Evolutionary conservation across 2,797 vertebrate genomes (phyloP), one percentile per base, ranked within the genome.

Genomic region (Tokudaia tokunoshimensis): DNA sequence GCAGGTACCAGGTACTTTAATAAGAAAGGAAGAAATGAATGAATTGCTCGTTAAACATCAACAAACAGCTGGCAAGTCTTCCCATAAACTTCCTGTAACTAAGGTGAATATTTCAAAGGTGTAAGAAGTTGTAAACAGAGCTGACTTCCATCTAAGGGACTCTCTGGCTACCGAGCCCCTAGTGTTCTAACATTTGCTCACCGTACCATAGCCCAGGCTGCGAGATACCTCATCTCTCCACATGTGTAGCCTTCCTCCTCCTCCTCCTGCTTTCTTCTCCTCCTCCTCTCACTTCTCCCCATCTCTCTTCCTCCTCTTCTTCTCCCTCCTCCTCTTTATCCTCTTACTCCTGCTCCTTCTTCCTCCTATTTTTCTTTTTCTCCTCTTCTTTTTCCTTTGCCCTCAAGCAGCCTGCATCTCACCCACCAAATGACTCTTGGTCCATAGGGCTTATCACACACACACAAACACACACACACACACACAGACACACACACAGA

Each of bases 1-100:
- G 57, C 6, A 22, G 57, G 31, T 84, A 52, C 50, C 63, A 84
- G 22, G 70, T 91, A 59, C 11, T 91, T 22, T 34, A 34, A 19
- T 1, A 52, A 34, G 47, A 9, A 34, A 19, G 14, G 12, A 34
- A 55, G 11, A 22, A n/a, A 37, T 4, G 52, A 17, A 44, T 26
- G 7, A 63, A 63, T 59, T 92, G 50, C n/a, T 91, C 47, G 37
- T 91, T 92, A 70, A 41, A 41, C 34, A 47, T 52, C 85, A 95
- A 31, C 20, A 88, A 14, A 65, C 65, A 34, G 55, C 29, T 65
- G 57, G 1, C 15, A 37, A 41, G 37, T 91, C 34, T 14, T 89
- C 13, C 13, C 34, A 3, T 44, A 91, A 34, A 26, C 13, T 31
- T 65, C 63, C 63, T 10, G 7, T 65, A 65, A 31, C 26, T 65